Evolutionary conservation across 2,113 vertebrate genomes (phyloP).

Genomic region (Poecile atricapillus): DNA sequence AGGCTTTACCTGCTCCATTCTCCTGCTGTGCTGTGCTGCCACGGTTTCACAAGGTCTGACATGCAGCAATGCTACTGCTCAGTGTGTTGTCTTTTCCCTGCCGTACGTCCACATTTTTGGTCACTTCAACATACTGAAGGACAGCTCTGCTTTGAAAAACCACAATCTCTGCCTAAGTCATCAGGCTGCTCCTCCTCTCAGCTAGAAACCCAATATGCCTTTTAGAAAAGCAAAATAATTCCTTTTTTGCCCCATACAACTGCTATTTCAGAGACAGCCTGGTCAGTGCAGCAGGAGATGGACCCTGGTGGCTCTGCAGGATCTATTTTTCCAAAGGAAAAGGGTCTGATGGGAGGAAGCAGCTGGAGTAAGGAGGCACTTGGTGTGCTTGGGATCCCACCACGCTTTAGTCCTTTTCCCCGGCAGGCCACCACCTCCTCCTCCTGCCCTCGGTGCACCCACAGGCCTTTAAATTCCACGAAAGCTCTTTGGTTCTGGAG

Average conservation of each 20-base stretch:
- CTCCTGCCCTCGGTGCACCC: background rate
- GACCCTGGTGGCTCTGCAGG: background rate
- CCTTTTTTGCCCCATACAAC: background rate
- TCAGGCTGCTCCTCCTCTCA: background rate
- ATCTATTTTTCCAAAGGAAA: background rate
- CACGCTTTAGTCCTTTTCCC: background rate
- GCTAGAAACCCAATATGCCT: background rate
- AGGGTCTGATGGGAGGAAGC: background rate
- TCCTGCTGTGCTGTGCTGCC: background rate
- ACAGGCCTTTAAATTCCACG: background rate
- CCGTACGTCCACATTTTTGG: background rate
- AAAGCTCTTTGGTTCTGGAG: background rate
- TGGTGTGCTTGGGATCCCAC: fast-evolving
- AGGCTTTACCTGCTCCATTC: background rate
- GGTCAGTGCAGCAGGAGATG: background rate
- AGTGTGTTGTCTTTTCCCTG: too few relatives aligned
- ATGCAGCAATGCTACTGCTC: background rate
- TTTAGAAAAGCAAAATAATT: background rate
- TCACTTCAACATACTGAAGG: fast-evolving
- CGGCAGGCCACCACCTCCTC: background rate
- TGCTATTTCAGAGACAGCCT: background rate
- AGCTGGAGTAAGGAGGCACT: background rate
- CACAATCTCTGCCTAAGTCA: background rate
- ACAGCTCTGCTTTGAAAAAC: background rate
- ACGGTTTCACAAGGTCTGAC: background rate